These are phyloP conservation scores for Drosophila prosaltans DNA, from an alignment of 1,140 invertebrate genomes.

Conservation along the genomic window DNA sequence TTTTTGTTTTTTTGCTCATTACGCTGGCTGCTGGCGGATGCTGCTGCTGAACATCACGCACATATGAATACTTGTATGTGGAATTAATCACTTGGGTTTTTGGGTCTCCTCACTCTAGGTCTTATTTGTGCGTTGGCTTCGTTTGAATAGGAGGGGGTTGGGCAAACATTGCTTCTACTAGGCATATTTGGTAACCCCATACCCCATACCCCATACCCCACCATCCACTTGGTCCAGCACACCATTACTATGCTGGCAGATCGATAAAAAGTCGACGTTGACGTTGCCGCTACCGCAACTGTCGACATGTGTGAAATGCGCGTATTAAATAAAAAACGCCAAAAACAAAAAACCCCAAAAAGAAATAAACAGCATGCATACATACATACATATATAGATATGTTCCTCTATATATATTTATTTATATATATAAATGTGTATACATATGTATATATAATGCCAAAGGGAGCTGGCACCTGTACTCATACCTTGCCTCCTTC, in stretches of 20 bases:
- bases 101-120: constrained; percentile 29
- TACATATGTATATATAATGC: constrained; percentile 8
- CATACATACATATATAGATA: constrained; percentile 31
- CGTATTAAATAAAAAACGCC: constrained; percentile 75
- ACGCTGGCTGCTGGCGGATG: constrained; percentile 27
- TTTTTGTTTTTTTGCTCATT: constrained; percentile 47
- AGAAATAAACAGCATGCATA: constrained; percentile 15
- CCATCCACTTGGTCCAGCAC: background rate
- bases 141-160: too few relatives aligned
- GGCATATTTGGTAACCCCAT: constrained; percentile 54
- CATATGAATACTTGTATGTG: constrained; percentile 74
- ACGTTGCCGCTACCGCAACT: constrained; percentile 46
- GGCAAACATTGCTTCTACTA: constrained; percentile 54
- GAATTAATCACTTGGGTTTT: constrained; percentile 79
- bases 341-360: constrained; percentile 36
- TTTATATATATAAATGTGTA: background rate
- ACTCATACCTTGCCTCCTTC: background rate
- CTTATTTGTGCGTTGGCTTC: constrained; percentile 26
- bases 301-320: constrained; percentile 78
- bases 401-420: constrained; percentile 13
- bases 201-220: background rate
- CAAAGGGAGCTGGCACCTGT: constrained; percentile 44
- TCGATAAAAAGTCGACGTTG: constrained; percentile 72
- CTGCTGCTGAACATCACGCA: constrained; percentile 35
- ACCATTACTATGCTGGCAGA: constrained; percentile 63